Conservation (phyloP, 1,140 invertebrate species). For the Bradynema listronoti region DNA sequence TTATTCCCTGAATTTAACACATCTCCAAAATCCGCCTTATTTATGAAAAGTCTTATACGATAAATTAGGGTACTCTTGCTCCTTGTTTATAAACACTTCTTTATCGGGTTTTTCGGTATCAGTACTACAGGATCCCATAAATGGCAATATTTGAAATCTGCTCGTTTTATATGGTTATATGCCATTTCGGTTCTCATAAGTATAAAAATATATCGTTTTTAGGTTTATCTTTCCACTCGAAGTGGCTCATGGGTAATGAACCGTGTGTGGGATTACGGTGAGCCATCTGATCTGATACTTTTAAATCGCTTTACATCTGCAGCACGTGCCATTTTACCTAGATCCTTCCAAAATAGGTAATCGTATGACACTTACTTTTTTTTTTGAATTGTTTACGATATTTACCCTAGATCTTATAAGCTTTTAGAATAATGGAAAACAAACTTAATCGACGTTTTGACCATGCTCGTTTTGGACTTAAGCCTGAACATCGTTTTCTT, state of each 20-base stretch:
- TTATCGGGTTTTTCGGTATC: too few relatives aligned
- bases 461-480: slow-evolving; percentile 60
- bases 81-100: too few relatives aligned
- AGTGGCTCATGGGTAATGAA: slow-evolving; percentile 61
- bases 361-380: too few relatives aligned
- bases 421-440: slow-evolving; percentile 24
- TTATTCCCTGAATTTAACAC: too few relatives aligned
- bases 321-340: slow-evolving; percentile 52
- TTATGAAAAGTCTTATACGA: too few relatives aligned
- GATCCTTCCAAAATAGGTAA: slow-evolving; percentile 51
- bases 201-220: slow-evolving; percentile 18
- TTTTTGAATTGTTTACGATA: slow-evolving; percentile 44
- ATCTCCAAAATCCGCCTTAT: too few relatives aligned
- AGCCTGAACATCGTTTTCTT: slow-evolving; percentile 59
- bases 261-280: slow-evolving; percentile 58
- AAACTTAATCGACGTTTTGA: slow-evolving; percentile 58
- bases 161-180: too few relatives aligned
- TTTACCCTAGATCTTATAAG: slow-evolving; percentile 16
- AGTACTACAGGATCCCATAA: too few relatives aligned
- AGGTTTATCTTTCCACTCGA: slow-evolving; percentile 62
- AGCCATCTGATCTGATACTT: slow-evolving; percentile 27
- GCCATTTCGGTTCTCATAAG: too few relatives aligned
- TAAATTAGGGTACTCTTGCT: too few relatives aligned
- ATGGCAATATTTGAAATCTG: too few relatives aligned
- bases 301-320: slow-evolving; percentile 51